Conservation (phyloP, 2,888 invertebrate species). For the Petrolisthes manimaculis region DNA sequence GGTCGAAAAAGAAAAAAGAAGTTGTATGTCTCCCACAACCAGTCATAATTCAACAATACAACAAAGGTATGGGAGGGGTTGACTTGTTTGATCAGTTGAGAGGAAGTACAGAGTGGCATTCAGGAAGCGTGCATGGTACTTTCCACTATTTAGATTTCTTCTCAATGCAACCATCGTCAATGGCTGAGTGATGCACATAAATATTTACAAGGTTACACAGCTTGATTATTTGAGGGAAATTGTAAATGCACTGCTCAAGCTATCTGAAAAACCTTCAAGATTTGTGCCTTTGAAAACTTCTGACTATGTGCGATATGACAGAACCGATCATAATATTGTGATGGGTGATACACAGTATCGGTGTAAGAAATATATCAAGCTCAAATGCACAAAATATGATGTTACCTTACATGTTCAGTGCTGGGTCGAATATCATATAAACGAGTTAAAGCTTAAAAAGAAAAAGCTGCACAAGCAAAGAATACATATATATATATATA, state of each 20-base stretch:
- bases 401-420: conserved; percentile 17
- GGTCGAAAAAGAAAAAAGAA: no score
- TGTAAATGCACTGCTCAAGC: conserved; percentile 8
- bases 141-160: conserved; percentile 25
- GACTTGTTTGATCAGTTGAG: no score
- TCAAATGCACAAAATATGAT: conserved; percentile 20
- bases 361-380: no score
- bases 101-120: no score
- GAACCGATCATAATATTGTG: neutral
- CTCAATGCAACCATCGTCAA: conserved; percentile 21
- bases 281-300: conserved; percentile 9
- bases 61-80: no score
- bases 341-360: no score
- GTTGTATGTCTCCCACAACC: no score
- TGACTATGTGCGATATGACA: conserved; percentile 18
- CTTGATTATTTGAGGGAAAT: conserved; percentile 15
- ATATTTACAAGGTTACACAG: neutral
- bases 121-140: conserved; percentile 17
- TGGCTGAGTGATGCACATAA: conserved; percentile 10
- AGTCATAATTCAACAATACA: no score
- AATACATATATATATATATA: no score
- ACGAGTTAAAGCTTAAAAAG: neutral
- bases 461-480: no score
- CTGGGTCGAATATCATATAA: conserved; percentile 20
- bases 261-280: neutral